phyloP scores from a whole-genome alignment of 2,797 vertebrate genomes.

The Dryobates pubescens region DNA sequence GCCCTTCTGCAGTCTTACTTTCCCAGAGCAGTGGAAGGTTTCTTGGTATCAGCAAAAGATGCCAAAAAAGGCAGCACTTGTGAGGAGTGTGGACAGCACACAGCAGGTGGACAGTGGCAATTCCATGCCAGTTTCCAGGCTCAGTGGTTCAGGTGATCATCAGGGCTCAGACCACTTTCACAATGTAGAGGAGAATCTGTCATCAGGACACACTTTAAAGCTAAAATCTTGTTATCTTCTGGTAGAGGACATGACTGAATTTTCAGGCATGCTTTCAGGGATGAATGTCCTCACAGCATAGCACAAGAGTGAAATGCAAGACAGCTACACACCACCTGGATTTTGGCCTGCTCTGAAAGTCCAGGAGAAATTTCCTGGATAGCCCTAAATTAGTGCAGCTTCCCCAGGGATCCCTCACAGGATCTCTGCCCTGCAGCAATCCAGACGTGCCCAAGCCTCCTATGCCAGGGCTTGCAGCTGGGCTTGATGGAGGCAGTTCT shows the following conservation, averaged over 20 bases:
- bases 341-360: background rate
- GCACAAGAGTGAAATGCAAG: background rate
- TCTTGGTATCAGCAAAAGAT: background rate
- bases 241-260: background rate
- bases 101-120: background rate
- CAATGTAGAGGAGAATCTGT: background rate
- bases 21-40: background rate
- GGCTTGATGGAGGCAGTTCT: conserved; percentile 39
- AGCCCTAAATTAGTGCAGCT: background rate
- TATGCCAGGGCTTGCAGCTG: conserved; percentile 51
- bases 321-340: background rate
- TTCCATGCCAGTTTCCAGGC: background rate
- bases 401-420: background rate
- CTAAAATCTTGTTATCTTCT: background rate
- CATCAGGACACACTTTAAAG: background rate
- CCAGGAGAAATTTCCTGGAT: background rate
- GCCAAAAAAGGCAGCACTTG: background rate
- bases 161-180: background rate
- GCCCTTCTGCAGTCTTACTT: background rate
- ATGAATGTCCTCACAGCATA: background rate
- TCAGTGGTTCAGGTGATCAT: background rate
- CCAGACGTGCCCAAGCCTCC: background rate
- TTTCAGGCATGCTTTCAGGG: background rate
- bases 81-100: background rate
- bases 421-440: conserved; percentile 15